Base-by-base conservation (phyloP, 2,888 invertebrate species). In the Caenorhabditis wallacei region DNA sequence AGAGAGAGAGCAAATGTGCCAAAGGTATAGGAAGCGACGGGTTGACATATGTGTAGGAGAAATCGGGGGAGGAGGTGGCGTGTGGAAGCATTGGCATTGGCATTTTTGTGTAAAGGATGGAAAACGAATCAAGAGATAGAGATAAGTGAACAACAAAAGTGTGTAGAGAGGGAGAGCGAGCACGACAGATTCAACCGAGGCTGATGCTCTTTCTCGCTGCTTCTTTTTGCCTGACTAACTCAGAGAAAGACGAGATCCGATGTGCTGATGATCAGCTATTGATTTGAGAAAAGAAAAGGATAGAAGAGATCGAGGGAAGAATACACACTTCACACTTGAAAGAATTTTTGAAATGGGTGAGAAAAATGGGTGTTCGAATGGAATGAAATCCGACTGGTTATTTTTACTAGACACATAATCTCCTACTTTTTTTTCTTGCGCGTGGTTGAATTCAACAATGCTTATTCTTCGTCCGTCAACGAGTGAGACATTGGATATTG, bases 141-240 rank as follows among this genome's bases (percentile, higher is more conserved):
- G 75, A 69, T 69, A 75, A 75, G 70, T 71, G 75, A 81, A 81
- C 81, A 81, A 81, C 81, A 81, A 63, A 71, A 81, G 57, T 69
- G 63, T 81, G 75, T 75, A 68, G 53, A 57, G 76, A n/a, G n/a
- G n/a, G n/a, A n/a, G n/a, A n/a, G n/a, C n/a, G 51, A 59, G 78
- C 78, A 63, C 68, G 43, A 64, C 70, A 70, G 53, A 59, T 64
- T 64, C 64, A 59, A 22, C 61, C 24, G 57, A 61, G 43, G 35
- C 37, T 35, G 61, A 63, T 56, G 57, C 26, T 24, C 53, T 30
- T 54, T 54, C 20, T 18, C 20, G 51, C 51, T 20, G 18, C 10
- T 37, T 13, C 18, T 64, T 37, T 43, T 43, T 43, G 37, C 40
- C 43, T 35, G 26, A 26, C 40, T 18, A 79, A 53, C n/a, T n/a